phyloP scores from a whole-genome alignment of 2,888 invertebrate genomes.

The Leucophenga maculata region DNA sequence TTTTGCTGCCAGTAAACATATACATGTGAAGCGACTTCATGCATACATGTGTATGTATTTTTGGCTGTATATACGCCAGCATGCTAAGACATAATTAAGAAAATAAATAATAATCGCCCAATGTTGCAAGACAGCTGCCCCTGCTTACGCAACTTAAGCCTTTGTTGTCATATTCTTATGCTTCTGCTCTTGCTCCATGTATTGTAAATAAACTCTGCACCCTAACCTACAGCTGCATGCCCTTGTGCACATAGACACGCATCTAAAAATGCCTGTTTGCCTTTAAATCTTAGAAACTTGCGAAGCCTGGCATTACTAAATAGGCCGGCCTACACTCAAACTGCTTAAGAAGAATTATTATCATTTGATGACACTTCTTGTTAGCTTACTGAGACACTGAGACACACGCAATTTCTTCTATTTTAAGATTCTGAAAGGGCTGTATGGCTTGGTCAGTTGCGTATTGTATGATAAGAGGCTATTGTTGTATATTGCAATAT shows the following conservation, averaged over 20 bases:
- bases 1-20: conserved; percentile 23
- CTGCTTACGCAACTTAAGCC: conserved; percentile 49
- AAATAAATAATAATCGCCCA: conserved; percentile 68
- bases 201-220: conserved; percentile 36
- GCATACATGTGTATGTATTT: conserved; percentile 2
- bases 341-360: conserved; percentile 52
- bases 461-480: conserved; percentile 21
- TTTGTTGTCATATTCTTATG: conserved; percentile 57
- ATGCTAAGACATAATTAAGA: conserved; percentile 66
- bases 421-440: conserved; percentile 32
- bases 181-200: conserved; percentile 37
- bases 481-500: conserved; percentile 1
- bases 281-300: conserved; percentile 41
- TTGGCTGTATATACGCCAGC: conserved; percentile 26
- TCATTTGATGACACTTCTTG: conserved; percentile 50
- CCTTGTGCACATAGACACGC: conserved; percentile 13
- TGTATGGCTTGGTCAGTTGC: conserved; percentile 17
- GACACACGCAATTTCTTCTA: background rate
- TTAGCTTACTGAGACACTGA: conserved; percentile 24
- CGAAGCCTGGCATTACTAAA: conserved; percentile 14
- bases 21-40: background rate
- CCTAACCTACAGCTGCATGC: conserved; percentile 15
- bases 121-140: conserved; percentile 40
- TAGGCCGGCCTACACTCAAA: conserved; percentile 10
- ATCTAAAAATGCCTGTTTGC: conserved; percentile 33